Evolutionary conservation across 2,113 vertebrate genomes (phyloP), one percentile per base, ranked within the genome.

Genomic region (Choloepus hoffmanni): DNA sequence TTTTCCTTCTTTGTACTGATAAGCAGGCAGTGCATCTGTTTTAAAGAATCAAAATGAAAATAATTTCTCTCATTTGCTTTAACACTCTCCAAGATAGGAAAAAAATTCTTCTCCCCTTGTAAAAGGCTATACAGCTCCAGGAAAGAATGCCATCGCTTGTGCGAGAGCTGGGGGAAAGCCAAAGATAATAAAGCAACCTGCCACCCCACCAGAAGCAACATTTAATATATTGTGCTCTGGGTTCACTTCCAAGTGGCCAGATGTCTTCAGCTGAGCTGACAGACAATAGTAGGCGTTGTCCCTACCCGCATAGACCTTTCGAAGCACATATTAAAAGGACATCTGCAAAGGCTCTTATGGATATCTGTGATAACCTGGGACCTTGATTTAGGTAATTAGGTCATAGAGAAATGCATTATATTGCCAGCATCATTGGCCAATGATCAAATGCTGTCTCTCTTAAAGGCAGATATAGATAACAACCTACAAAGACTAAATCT

Each of bases 11-110:
- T 92, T 93, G 84, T 95, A 62, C 95, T 74, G 81, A 97, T 95
- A 96, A 97, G 90, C 40, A 95, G 86, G 40, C 87, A 88, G 70
- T 65, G 36, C 76, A 95, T 88, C 70, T 92, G 67, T 96, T 79
- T 97, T 92, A 92, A 95, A 90, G 68, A 28, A 95, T 85, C 77
- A 95, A 96, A 97, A 90, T 62, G 63, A 96, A 97, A 97, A 96
- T 72, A 95, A 94, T 55, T 82, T 88, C 28, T 94, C 85, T 95
- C 53, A 86, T 81, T 63, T 84, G 85, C 94, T 97, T 95, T 96
- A 96, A 97, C 96, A 87, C 95, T 82, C 77, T 14, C 36, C 48
- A 84, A 94, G 90, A 94, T 67, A 94, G 55, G 76, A 92, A 96
- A 85, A 45, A 92, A 90, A 63, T 81, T 87, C 65, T 91, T 87